These are phyloP conservation scores for Drosophila percnosoma DNA, from an alignment of 2,888 invertebrate genomes.

Conservation along the genomic window DNA sequence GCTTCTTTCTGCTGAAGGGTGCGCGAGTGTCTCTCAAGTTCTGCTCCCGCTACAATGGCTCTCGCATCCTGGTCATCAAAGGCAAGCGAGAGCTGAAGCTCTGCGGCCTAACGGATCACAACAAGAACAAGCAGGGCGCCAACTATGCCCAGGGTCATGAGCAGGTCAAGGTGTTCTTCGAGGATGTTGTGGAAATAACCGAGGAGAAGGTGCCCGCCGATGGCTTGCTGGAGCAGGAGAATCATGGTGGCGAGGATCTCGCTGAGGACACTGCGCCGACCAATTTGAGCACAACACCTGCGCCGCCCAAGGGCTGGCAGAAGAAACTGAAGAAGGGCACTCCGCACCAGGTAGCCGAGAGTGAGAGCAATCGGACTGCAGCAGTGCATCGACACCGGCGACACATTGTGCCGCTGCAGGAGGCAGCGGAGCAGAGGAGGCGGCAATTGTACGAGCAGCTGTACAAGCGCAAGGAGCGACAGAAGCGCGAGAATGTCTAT, in stretches of 20 bases:
- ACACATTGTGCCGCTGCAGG: neutral
- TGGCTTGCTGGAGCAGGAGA: slow-evolving; percentile 78
- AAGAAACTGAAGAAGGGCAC: slow-evolving; percentile 79
- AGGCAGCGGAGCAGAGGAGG: slow-evolving; percentile 28
- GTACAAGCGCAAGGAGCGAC: slow-evolving; percentile 76
- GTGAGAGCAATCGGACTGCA: neutral
- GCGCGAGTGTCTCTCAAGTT: slow-evolving; percentile 91
- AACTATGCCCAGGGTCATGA: slow-evolving; percentile 84
- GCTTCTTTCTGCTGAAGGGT: slow-evolving; percentile 92
- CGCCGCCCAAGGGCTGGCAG: slow-evolving; percentile 27
- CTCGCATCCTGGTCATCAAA: slow-evolving; percentile 92
- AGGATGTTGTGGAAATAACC: slow-evolving; percentile 86
- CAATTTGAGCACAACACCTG: slow-evolving; percentile 10
- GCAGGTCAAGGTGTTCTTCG: slow-evolving; percentile 87
- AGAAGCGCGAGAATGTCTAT: slow-evolving; percentile 86
- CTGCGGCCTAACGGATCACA: slow-evolving; percentile 91
- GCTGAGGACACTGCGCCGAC: slow-evolving; percentile 56
- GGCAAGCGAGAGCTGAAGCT: slow-evolving; percentile 91
- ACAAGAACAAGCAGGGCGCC: slow-evolving; percentile 88
- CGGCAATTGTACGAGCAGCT: slow-evolving; percentile 81
- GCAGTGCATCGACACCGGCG: slow-evolving; percentile 9
- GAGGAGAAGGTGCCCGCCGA: slow-evolving; percentile 69
- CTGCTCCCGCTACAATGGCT: slow-evolving; percentile 92
- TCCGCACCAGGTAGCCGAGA: slow-evolving; percentile 12
- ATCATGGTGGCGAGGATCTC: slow-evolving; percentile 82